Percentiles rank a stretch among this genome's conserved stretches.
Conservation (phyloP, 2,797 vertebrate species). For the Pyrocephalus nanus region DNA sequence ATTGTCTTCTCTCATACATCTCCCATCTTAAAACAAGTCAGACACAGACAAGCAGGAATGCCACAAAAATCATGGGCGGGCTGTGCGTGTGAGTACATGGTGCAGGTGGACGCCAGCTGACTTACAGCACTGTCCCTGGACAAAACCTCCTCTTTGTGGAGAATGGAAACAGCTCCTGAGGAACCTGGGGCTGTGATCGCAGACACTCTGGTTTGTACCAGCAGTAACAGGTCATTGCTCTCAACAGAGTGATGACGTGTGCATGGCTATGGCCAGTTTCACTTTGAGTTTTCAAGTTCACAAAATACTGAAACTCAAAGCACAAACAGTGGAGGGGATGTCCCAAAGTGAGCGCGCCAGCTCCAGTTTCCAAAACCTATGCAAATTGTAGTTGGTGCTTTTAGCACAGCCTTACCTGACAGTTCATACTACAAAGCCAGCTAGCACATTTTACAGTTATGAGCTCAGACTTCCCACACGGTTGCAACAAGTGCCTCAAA, state of each 20-base stretch:
- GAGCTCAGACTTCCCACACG: neutral
- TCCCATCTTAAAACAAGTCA: neutral
- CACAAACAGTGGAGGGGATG: conserved; percentile 30
- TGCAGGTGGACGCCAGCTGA: neutral
- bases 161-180: neutral
- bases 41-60: fast-evolving
- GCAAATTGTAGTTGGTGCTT: conserved; percentile 20
- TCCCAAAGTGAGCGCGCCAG: neutral
- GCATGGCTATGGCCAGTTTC: neutral
- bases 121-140: neutral
- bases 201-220: neutral
- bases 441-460: neutral
- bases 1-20: neutral
- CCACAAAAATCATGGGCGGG: fast-evolving
- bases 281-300: conserved; percentile 31
- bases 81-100: fast-evolving
- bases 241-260: neutral
- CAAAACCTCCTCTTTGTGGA: neutral
- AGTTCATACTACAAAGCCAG: neutral
- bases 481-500: neutral
- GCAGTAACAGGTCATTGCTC: neutral
- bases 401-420: conserved; percentile 14
- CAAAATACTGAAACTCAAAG: conserved; percentile 35
- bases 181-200: neutral
- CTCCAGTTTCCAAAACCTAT: conserved; percentile 38